Conservation (phyloP, 2,797 vertebrate genomes). For the Pelobates cultripes region DNA sequence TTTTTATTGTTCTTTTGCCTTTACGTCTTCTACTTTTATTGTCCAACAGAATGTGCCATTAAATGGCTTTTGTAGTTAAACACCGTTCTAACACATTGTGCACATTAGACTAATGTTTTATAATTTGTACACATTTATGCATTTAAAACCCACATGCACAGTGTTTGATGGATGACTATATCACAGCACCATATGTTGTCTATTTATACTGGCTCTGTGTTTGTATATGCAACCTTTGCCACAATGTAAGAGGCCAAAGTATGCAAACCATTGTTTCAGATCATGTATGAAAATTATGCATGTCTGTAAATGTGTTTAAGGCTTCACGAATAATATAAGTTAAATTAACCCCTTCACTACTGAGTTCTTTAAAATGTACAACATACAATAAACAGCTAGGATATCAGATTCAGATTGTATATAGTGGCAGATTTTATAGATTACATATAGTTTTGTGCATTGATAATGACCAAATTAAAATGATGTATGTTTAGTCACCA, state of each 20-base stretch:
- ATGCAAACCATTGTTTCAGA: not conserved
- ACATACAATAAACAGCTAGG: too few relatives aligned
- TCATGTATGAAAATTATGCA: not conserved
- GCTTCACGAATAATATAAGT: not conserved
- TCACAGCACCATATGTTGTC: conserved; percentile 42
- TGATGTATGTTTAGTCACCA: too few relatives aligned
- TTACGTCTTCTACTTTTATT: not conserved
- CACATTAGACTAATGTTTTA: conserved; percentile 26
- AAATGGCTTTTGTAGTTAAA: conserved; percentile 20
- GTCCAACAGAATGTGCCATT: conserved; percentile 2
- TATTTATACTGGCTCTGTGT: conserved; percentile 33
- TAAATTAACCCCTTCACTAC: too few relatives aligned
- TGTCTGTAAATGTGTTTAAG: not conserved
- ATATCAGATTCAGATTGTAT: too few relatives aligned
- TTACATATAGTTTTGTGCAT: too few relatives aligned
- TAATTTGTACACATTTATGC: conserved; percentile 38
- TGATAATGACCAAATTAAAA: too few relatives aligned
- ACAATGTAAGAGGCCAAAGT: not conserved
- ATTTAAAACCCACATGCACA: conserved; percentile 20
- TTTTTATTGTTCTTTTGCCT: too few relatives aligned
- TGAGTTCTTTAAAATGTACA: too few relatives aligned
- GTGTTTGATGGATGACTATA: conserved; percentile 41
- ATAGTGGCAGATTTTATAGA: too few relatives aligned
- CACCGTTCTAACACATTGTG: not conserved
- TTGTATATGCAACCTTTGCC: not conserved